Percentiles rank a stretch among this genome's conserved stretches.
phyloP scores from a whole-genome alignment of 2,888 invertebrate species.

The Dryobota labecula region DNA sequence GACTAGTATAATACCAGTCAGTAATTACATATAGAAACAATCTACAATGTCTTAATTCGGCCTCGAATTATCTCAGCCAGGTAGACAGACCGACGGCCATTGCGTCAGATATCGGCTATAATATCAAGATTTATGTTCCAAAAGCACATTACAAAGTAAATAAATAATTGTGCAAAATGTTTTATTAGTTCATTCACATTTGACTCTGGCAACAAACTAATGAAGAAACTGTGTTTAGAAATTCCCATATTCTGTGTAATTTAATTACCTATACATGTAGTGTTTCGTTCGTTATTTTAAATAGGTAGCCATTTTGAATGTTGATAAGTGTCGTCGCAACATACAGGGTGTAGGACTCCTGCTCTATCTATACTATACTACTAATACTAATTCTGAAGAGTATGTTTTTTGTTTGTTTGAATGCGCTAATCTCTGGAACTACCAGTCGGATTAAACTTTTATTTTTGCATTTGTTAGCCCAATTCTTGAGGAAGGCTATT shows the following conservation, averaged over 20 bases:
- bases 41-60: constrained; percentile 50
- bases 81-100: constrained; percentile 19
- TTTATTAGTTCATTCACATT: constrained; percentile 29
- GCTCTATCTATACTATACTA: too few relatives aligned
- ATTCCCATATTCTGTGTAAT: constrained; percentile 3
- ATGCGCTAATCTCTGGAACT: too few relatives aligned
- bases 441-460: too few relatives aligned
- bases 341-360: neutral
- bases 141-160: constrained; percentile 36
- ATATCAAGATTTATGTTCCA: constrained; percentile 41
- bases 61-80: constrained; percentile 53
- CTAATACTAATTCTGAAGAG: too few relatives aligned
- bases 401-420: too few relatives aligned
- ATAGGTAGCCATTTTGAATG: neutral
- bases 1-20: constrained; percentile 17
- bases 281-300: neutral
- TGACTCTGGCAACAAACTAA: constrained; percentile 27
- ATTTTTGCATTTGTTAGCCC: too few relatives aligned
- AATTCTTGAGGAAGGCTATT: too few relatives aligned
- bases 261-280: neutral
- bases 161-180: constrained; percentile 43
- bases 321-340: neutral
- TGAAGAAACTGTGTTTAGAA: constrained; percentile 16
- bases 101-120: constrained; percentile 33
- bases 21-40: constrained; percentile 42